Evolutionary conservation across 2,888 invertebrate species (phyloP).

Genomic region (Pandemis heparana): DNA sequence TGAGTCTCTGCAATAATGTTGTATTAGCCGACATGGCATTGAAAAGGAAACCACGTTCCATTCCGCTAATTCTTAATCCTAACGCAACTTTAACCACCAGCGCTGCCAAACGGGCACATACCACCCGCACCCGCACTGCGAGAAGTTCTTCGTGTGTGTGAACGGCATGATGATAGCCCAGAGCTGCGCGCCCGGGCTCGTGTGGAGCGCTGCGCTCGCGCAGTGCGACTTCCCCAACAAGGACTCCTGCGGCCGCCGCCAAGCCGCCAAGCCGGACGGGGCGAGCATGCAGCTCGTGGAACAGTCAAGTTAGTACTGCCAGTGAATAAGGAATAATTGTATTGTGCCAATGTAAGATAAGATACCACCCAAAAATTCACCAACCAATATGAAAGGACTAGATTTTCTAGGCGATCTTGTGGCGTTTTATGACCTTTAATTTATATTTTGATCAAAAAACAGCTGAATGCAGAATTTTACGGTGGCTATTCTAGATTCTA

Average conservation of each 20-base stretch:
- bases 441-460: too few species aligned
- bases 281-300: slow-evolving; percentile 53
- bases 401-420: too few species aligned
- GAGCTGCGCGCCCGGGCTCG: slow-evolving; percentile 91
- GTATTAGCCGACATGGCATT: too few species aligned
- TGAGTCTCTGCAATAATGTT: too few species aligned
- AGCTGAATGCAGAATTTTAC: too few species aligned
- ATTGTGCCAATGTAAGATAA: too few species aligned
- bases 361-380: too few species aligned
- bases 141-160: slow-evolving; percentile 91
- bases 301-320: slow-evolving; percentile 51
- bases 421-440: too few species aligned
- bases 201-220: slow-evolving; percentile 88
- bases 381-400: too few species aligned
- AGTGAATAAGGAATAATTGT: background rate
- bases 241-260: slow-evolving; percentile 84
- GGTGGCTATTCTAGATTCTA: too few species aligned
- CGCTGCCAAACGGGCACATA: slow-evolving; percentile 90
- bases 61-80: background rate
- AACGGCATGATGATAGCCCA: slow-evolving; percentile 89
- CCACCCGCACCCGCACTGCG: slow-evolving; percentile 90
- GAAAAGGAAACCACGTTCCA: background rate
- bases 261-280: slow-evolving; percentile 60
- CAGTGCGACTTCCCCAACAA: slow-evolving; percentile 92
- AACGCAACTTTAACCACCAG: slow-evolving; percentile 51